Evolutionary conservation across 2,888 invertebrate genomes (phyloP).

Genomic region (Andrena flavipes): DNA sequence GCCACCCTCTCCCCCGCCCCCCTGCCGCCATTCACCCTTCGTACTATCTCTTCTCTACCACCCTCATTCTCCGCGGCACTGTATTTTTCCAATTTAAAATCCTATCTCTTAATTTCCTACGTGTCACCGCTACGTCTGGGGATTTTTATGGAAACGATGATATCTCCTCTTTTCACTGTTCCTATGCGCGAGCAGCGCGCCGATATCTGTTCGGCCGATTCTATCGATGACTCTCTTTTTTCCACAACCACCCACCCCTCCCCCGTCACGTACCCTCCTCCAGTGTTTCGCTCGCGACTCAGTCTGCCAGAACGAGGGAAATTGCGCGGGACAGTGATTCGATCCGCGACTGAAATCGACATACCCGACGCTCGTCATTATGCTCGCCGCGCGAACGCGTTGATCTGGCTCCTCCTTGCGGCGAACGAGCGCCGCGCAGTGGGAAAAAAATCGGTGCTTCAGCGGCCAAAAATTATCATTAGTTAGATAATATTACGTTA

Average conservation of each 20-base stretch:
- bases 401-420: slow-evolving; percentile 14
- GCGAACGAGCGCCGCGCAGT: slow-evolving; percentile 1
- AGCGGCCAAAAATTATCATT: too few species aligned
- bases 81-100: slow-evolving; percentile 83
- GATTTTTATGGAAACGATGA: slow-evolving; percentile 80
- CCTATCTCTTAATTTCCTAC: slow-evolving; percentile 83
- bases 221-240: slow-evolving; percentile 67
- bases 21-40: slow-evolving; percentile 46
- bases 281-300: not conserved
- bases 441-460: too few species aligned
- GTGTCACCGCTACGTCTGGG: slow-evolving; percentile 81
- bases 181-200: slow-evolving; percentile 73
- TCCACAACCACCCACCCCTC: not conserved
- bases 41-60: slow-evolving; percentile 54
- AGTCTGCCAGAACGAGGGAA: slow-evolving; percentile 64
- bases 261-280: not conserved
- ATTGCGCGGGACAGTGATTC: slow-evolving; percentile 71
- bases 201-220: slow-evolving; percentile 74
- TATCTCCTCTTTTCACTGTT: slow-evolving; percentile 76
- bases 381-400: slow-evolving; percentile 3
- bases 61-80: slow-evolving; percentile 59
- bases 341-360: slow-evolving; percentile 59
- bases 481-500: too few species aligned
- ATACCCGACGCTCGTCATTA: slow-evolving; percentile 47
- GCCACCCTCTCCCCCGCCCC: slow-evolving; percentile 18